Percentiles rank a stretch among this genome's conserved stretches.
Conservation (phyloP, 2,113 vertebrate genomes). For the Reinhardtius hippoglossoides region DNA sequence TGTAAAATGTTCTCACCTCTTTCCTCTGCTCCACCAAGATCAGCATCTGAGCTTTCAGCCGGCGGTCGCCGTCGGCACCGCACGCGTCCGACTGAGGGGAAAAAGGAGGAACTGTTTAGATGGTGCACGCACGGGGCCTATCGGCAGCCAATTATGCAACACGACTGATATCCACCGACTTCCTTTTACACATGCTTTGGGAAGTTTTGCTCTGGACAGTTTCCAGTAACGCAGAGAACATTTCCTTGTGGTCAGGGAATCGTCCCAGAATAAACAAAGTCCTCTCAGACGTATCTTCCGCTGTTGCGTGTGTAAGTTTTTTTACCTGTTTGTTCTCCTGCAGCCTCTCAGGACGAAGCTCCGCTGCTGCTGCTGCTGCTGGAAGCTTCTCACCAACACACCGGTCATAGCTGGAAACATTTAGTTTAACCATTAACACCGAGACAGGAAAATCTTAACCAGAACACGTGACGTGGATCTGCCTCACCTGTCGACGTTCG, state of each 20-base stretch:
- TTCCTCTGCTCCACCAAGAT: slow-evolving; percentile 63
- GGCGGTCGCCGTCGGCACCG: neutral
- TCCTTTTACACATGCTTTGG: slow-evolving; percentile 65
- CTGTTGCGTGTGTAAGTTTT: neutral
- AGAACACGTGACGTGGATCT: neutral
- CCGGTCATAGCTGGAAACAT: slow-evolving; percentile 42
- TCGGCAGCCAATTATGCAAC: slow-evolving; percentile 22
- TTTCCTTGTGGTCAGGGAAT: neutral
- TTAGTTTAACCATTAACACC: neutral
- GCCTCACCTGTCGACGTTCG: slow-evolving; percentile 37
- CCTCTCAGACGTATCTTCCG: slow-evolving; percentile 10
- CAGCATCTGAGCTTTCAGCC: slow-evolving; percentile 51
- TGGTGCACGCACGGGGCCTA: neutral
- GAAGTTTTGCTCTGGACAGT: slow-evolving; percentile 52
- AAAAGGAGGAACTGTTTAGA: slow-evolving; percentile 47
- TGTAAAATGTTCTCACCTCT: slow-evolving; percentile 59
- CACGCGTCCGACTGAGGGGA: slow-evolving; percentile 29
- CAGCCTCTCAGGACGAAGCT: neutral
- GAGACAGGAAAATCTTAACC: neutral
- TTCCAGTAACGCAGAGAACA: slow-evolving; percentile 54
- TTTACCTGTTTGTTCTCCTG: slow-evolving; percentile 49
- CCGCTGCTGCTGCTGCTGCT: neutral
- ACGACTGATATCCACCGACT: slow-evolving; percentile 17
- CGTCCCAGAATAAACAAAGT: neutral
- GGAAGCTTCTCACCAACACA: neutral